Percentiles rank a stretch among this genome's conserved stretches.
These are phyloP conservation scores for Saccostrea glomerata DNA, from an alignment of 1,140 invertebrate genomes.

Conservation along the genomic window DNA sequence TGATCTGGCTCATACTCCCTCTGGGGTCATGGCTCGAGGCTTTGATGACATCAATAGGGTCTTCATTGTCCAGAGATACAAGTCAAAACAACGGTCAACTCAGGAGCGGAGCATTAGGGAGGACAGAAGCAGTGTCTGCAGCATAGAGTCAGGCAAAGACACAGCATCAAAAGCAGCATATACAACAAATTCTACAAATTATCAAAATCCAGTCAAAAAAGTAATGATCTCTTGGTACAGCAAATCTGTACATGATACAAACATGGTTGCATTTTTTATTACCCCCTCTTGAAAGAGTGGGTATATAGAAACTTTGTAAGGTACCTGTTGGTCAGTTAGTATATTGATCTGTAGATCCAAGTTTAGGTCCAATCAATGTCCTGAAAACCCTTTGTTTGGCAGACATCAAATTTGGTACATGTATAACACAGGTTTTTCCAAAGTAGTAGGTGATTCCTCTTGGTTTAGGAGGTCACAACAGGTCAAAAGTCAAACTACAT, in stretches of 20 bases:
- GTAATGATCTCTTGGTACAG: slow-evolving; percentile 46
- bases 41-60: slow-evolving; percentile 92
- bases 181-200: slow-evolving; percentile 65
- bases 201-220: slow-evolving; percentile 72
- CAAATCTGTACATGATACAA: no score
- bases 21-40: slow-evolving; percentile 96
- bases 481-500: no score
- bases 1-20: slow-evolving; percentile 93
- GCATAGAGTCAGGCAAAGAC: not conserved
- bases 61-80: slow-evolving; percentile 82
- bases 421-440: no score
- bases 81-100: slow-evolving; percentile 46
- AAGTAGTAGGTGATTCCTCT: not conserved
- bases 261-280: no score
- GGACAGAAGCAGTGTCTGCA: slow-evolving; percentile 50
- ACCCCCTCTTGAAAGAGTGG: no score
- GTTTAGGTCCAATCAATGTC: no score
- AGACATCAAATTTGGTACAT: no score
- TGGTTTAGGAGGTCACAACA: no score
- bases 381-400: no score
- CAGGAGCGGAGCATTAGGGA: slow-evolving; percentile 42
- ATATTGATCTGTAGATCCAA: no score
- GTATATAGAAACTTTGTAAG: no score
- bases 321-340: no score
- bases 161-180: slow-evolving; percentile 25